Conservation (phyloP, 2,797 vertebrate species). For the Eleutherodactylus coqui region DNA sequence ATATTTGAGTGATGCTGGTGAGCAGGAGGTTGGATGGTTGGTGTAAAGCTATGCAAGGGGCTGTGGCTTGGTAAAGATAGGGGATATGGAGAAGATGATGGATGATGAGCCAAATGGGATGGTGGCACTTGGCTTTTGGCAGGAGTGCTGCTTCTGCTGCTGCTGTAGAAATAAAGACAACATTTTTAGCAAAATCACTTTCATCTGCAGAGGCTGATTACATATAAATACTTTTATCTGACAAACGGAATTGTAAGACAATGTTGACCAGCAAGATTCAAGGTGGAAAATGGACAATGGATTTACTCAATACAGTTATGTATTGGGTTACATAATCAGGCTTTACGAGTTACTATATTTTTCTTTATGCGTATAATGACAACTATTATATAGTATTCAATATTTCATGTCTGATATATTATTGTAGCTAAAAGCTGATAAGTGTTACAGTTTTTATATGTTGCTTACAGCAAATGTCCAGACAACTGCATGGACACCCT, state of each 20-base stretch:
- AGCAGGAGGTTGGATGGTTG: constrained; percentile 87
- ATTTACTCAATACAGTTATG: not conserved
- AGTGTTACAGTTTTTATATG: not conserved
- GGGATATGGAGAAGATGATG: constrained; percentile 84
- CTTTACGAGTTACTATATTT: not conserved
- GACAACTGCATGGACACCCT: not conserved
- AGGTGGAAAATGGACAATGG: not conserved
- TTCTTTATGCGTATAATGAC: not conserved
- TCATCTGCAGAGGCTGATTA: not conserved
- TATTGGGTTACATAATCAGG: not conserved
- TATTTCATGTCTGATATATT: not conserved
- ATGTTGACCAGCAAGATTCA: not conserved
- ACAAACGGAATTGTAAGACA: not conserved
- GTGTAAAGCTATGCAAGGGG: constrained; percentile 87
- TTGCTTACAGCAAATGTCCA: not conserved
- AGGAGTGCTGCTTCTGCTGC: constrained; percentile 95
- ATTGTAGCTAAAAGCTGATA: not conserved
- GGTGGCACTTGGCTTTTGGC: constrained; percentile 87
- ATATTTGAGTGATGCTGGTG: constrained; percentile 95
- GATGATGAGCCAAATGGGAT: constrained; percentile 84
- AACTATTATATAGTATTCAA: not conserved
- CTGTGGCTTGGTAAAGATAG: constrained; percentile 86
- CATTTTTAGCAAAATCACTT: not conserved
- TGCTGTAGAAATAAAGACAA: constrained; percentile 75
- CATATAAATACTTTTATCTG: not conserved